A percentile compares a stretch with the other conserved stretches of the same genome.
Evolutionary conservation across 2,113 vertebrate genomes (phyloP).

Genomic region (Speoplatyrhinus poulsoni): DNA sequence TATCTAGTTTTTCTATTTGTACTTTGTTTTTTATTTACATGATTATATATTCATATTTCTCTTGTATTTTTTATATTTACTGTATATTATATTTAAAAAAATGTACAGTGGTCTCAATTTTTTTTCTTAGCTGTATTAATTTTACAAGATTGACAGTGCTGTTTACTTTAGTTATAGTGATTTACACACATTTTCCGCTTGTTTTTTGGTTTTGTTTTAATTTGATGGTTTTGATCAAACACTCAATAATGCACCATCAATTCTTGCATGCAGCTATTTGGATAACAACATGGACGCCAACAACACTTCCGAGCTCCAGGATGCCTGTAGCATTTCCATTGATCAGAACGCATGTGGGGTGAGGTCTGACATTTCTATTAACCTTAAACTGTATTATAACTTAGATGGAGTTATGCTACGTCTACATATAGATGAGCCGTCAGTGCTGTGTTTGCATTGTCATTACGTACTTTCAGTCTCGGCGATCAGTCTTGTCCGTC

Average conservation of each 20-base stretch:
- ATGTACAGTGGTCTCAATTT: neutral
- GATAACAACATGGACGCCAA: slow-evolving; percentile 30
- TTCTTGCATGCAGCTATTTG: slow-evolving; percentile 54
- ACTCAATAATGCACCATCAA: neutral
- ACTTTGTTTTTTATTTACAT: no score
- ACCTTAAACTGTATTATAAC: neutral
- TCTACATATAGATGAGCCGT: no score
- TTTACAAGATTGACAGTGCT: neutral
- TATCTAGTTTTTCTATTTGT: neutral
- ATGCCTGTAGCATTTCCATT: slow-evolving; percentile 65
- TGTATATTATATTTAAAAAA: neutral
- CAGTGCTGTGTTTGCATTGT: no score
- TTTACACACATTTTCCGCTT: neutral
- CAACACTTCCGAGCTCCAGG: slow-evolving; percentile 27
- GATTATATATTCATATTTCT: no score
- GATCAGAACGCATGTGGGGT: slow-evolving; percentile 59
- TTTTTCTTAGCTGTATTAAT: neutral
- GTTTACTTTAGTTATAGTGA: no score
- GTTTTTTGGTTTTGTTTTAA: neutral
- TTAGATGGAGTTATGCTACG: neutral
- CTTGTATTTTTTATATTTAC: neutral
- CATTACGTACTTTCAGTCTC: neutral
- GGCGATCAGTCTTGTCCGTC: neutral
- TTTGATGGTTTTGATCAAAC: neutral
- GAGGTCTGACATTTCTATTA: slow-evolving; percentile 1